Base-by-base conservation (phyloP, 2,888 invertebrate species). In the Neoscelio sp. region DNA sequence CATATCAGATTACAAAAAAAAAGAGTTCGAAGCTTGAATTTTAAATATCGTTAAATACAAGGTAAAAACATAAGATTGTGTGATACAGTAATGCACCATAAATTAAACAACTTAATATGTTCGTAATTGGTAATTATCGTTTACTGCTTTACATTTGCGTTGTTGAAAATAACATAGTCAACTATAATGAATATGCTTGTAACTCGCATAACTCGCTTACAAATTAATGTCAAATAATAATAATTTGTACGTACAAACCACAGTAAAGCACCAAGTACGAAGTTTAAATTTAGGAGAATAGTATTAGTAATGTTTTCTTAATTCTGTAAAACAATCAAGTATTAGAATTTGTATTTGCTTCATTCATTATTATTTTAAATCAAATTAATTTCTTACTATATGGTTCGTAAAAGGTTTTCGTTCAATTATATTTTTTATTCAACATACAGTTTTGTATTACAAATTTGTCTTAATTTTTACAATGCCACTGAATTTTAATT, bases 181-280 rank as follows among this genome's bases (percentile, higher is more conserved):
- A 28, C 20, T 20, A 33, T 20, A 33, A 30, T 20, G 35, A 23
- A 23, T 26, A 7, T 13, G 50, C 54, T 18, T 23, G 38, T 23
- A 54, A 54, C 38, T 38, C 38, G 20, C 38, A 38, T 42, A 60
- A 60, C 58, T 44, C 58, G 28, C 44, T 13, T 30, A 44, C 28
- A 46, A 60, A 44, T 60, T 44, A 60, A 46, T 60, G 20, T 44
- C 44, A 46, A 42, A 58, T 58, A 60, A 60, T 44, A 60, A 60
- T 60, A 54, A 54, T 60, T 33, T 44, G 2, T 33, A 33, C 44
- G 20, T 13, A 44, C 33, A 30, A 28, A 58, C 56, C 56, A 13
- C 40, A 58, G 56, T 58, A 58, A 58, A 42, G 28, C 15, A 28
- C 56, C 13, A 42, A 58, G 56, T 42, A 58, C 26, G 17, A 40